phyloP scores from a whole-genome alignment of 2,113 vertebrate genomes.

The Puma concolor region DNA sequence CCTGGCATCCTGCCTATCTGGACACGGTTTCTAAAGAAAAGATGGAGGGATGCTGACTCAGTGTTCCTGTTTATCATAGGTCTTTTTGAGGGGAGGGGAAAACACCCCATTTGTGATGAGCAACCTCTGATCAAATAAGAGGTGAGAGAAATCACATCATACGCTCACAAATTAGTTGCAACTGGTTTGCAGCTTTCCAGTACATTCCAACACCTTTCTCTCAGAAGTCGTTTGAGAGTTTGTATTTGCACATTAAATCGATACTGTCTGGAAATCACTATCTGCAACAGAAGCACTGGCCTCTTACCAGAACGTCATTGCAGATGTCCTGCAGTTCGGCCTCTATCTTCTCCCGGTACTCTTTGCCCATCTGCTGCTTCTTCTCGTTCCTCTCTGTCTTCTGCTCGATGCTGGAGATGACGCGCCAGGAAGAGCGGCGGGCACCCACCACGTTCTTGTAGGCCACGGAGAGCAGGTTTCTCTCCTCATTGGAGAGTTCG shows the following conservation, averaged over 20 bases:
- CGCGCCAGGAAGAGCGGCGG: slow-evolving; percentile 97
- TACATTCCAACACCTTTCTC: background rate
- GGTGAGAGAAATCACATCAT: background rate
- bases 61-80: background rate
- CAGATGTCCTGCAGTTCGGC: slow-evolving; percentile 97
- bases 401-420: slow-evolving; percentile 98
- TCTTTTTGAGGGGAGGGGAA: slow-evolving; percentile 15
- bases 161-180: background rate
- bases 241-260: background rate
- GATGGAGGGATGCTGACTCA: background rate
- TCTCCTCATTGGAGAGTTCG: slow-evolving; percentile 98
- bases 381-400: slow-evolving; percentile 97
- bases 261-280: background rate
- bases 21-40: slow-evolving; percentile 32
- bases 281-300: background rate
- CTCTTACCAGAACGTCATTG: slow-evolving; percentile 96
- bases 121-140: slow-evolving; percentile 11
- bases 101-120: background rate
- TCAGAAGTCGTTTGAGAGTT: background rate
- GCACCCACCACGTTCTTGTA: slow-evolving; percentile 99
- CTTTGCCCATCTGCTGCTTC: slow-evolving; percentile 97
- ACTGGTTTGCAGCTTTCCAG: slow-evolving; percentile 10
- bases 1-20: background rate
- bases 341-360: slow-evolving; percentile 98
- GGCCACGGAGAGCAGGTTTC: slow-evolving; percentile 98